phyloP scores from a whole-genome alignment of 2,888 invertebrate species.

The Agrotis exclamationis region DNA sequence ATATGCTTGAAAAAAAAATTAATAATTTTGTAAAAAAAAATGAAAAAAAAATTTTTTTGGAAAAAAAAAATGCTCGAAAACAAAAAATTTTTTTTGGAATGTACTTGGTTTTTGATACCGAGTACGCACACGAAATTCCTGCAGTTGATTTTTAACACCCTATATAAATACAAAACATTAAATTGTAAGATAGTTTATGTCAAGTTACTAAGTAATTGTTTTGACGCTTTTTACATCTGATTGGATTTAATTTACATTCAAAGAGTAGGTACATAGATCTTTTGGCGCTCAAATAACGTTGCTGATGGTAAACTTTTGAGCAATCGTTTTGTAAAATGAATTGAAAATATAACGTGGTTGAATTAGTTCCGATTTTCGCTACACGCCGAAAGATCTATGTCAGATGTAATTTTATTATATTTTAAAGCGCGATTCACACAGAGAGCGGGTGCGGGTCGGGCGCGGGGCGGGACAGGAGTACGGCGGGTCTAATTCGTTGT shows the following conservation, averaged over 20 bases:
- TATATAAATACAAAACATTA: not conserved
- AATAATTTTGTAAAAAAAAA: too few species aligned
- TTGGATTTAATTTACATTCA: not conserved
- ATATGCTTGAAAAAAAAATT: too few species aligned
- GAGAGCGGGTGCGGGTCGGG: too few species aligned
- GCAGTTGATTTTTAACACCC: too few species aligned
- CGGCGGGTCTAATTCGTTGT: too few species aligned
- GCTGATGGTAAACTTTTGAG: not conserved
- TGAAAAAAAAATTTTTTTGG: too few species aligned
- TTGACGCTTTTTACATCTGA: not conserved
- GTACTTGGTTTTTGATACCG: too few species aligned
- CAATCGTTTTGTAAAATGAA: not conserved
- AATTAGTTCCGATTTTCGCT: not conserved
- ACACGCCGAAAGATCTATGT: not conserved
- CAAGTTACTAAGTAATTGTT: not conserved
- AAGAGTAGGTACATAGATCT: not conserved
- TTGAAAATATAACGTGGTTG: not conserved
- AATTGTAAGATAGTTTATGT: not conserved
- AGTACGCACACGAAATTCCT: too few species aligned
- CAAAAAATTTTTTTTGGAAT: too few species aligned
- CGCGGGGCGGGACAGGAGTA: too few species aligned
- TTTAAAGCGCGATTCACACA: too few species aligned
- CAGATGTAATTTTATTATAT: constrained; percentile 7
- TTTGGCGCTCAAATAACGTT: not conserved
- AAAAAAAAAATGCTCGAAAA: too few species aligned